Base-by-base conservation (phyloP, 2,888 invertebrate genomes). In the Agrypnus murinus region DNA sequence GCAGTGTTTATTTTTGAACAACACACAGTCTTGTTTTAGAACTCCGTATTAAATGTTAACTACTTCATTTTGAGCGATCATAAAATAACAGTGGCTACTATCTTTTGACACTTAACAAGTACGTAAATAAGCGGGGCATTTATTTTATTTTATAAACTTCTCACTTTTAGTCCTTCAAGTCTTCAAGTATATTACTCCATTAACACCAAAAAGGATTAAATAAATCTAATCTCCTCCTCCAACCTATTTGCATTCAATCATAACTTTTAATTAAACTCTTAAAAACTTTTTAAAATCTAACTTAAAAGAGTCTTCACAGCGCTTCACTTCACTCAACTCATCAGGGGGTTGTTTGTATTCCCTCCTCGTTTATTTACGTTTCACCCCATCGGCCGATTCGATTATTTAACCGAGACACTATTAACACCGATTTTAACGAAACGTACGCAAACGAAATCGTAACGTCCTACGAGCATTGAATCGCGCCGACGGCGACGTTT, bases 1-100 rank as follows among this genome's bases (percentile, higher is more conserved):
- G 48, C 53, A 38, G 48, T 69, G 69, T 65, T 69, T 65, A 69
- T 69, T 65, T 65, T 65, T 38, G 40, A 60, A 34, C 59, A 40
- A 15, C 34, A 60, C 53, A 40, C 64, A 25, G 38, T 60, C 60
- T 62, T 55, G 60, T 57, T 63, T 55, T 60, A 55, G 48, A 65
- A 59, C 57, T 57, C 5, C 2, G 38, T 34, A 45, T 59, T 40
- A 17, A 55, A 66, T 43, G 62, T 68, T 53, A 48, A 64, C 31
- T 48, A 55, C 64, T 45, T 58, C 59, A 55, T 46, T 46, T 40
- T 8, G 46, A 34, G 43, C 36, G 40, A 55, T 64, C 64, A 45
- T 46, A 46, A 65, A 63, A 46, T 63, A 63, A 63, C 62, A 45
- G 58, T 10, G 14, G 36, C 2, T 57, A 45, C 19, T 57, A 48